Base-by-base conservation (phyloP, 2,888 invertebrate species). In the Hypomecis atomaria region DNA sequence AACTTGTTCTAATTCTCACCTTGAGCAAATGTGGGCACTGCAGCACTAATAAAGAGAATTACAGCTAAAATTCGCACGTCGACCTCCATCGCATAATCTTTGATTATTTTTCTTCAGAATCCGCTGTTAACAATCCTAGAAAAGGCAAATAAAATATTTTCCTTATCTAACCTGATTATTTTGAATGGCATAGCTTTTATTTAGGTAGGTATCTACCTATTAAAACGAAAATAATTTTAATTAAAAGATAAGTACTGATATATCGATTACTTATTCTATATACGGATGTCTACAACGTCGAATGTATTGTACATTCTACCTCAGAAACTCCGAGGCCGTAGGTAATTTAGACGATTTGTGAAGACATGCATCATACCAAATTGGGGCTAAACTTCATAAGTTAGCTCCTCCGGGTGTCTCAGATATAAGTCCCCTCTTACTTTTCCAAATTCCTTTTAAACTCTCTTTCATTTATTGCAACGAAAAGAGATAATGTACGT, bases 51-150 rank as follows among this genome's bases (percentile, higher is more conserved):
- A 54, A 63, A 40, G 65, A 86, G 72, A 47, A 76, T 60, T 11
- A 69, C 64, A 7, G 76, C 71, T 61, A 76, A 45, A 43, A 81
- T 67, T 38, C 71, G 72, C 5, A 71, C 71, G 49, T 78, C 77
- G 70, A 77, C 74, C 62, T 62, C 80, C 87, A 87, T 87, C 68
- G 64, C 82, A 85, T 85, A 23, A n/a, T 43, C 34, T 43, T 9
- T 7, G 0, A 43, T 47, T 54, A 43, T n/a, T 13, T 13, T 43
- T 54, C 34, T 23, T 49, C 7, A 44, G 11, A 42, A 43, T 34
- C 43, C 34, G 43, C 7, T 6, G 42, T 6, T 36, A n/a, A 4
- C 11, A 44, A 10, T 5, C 54, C 54, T 54, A 54, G 54, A 54
- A 54, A 43, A 23, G 23, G 23, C 5, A 2, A 33, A 5, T 11